Evolutionary conservation across 2,113 vertebrate species (phyloP).

Genomic region (Chaetops frenatus): DNA sequence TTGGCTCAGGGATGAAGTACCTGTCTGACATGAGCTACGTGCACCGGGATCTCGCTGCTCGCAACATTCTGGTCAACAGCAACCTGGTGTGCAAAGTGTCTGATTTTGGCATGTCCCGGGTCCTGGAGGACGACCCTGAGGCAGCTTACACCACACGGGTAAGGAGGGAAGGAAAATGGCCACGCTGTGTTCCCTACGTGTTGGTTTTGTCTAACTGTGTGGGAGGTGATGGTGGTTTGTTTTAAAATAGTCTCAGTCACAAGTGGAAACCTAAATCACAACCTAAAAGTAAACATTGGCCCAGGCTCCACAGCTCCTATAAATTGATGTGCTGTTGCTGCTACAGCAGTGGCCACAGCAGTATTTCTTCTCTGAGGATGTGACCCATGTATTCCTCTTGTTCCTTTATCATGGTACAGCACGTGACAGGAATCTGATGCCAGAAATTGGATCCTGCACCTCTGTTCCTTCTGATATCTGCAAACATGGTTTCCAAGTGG

Average conservation of each 20-base stretch:
- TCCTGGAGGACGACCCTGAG: constrained; percentile 94
- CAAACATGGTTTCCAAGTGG: background rate
- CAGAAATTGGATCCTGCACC: background rate
- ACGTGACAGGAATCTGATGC: background rate
- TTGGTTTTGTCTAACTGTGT: background rate
- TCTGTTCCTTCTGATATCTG: background rate
- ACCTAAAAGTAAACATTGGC: background rate
- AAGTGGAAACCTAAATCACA: background rate
- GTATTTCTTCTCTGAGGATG: background rate
- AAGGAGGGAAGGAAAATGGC: background rate
- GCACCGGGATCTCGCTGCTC: constrained; percentile 91
- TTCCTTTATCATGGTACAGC: background rate
- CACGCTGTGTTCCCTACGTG: background rate
- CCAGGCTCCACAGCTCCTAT: background rate
- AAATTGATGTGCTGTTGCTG: background rate
- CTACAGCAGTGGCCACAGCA: background rate
- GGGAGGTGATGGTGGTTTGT: background rate
- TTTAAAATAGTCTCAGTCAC: background rate
- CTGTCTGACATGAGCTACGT: constrained; percentile 98
- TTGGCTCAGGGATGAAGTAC: constrained; percentile 97
- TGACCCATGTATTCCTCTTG: background rate
- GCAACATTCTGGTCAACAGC: constrained; percentile 97
- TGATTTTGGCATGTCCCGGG: constrained; percentile 96
- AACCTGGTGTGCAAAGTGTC: constrained; percentile 98
- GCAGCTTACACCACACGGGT: constrained; percentile 97